Conservation (phyloP, 2,113 vertebrate genomes). For the Xyliphius kryptos region DNA sequence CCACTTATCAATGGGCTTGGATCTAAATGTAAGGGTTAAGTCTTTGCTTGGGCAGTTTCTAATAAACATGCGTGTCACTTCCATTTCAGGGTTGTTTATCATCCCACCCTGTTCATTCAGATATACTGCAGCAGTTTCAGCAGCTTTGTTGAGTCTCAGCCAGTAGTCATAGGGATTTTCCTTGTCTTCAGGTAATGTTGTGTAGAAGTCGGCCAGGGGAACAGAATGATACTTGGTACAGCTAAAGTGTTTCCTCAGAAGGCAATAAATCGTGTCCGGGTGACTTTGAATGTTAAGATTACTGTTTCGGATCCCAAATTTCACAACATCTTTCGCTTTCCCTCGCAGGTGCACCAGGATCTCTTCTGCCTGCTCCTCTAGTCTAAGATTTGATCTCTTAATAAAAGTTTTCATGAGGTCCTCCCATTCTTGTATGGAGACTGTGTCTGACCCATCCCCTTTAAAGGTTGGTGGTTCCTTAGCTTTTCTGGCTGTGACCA, state of each 20-base stretch:
- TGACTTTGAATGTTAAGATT: background rate
- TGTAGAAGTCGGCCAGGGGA: slow-evolving; percentile 15
- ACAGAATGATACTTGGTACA: background rate
- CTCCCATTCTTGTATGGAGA: slow-evolving; percentile 3
- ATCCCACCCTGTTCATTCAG: slow-evolving; percentile 17
- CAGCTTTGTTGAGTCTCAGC: slow-evolving; percentile 19
- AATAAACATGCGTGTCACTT: slow-evolving; percentile 27
- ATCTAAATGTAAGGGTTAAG: slow-evolving; percentile 3
- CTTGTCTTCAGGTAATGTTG: background rate
- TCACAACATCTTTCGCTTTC: slow-evolving; percentile 24
- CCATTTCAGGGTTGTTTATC: background rate
- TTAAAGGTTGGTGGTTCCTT: background rate
- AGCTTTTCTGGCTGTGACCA: background rate
- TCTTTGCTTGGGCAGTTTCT: slow-evolving; percentile 18
- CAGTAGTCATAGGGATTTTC: slow-evolving; percentile 20
- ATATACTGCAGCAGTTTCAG: slow-evolving; percentile 5
- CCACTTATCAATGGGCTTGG: slow-evolving; percentile 7
- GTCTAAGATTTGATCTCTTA: background rate
- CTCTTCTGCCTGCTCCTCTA: slow-evolving; percentile 20
- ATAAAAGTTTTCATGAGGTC: slow-evolving; percentile 16
- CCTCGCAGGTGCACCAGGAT: slow-evolving; percentile 5
- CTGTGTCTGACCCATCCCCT: background rate
- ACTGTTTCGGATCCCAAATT: slow-evolving; percentile 16
- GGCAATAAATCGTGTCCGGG: too few species aligned
- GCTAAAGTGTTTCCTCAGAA: too few species aligned